Evolutionary conservation across 2,888 invertebrate species (phyloP).

Genomic region (Eretmocerus hayati): DNA sequence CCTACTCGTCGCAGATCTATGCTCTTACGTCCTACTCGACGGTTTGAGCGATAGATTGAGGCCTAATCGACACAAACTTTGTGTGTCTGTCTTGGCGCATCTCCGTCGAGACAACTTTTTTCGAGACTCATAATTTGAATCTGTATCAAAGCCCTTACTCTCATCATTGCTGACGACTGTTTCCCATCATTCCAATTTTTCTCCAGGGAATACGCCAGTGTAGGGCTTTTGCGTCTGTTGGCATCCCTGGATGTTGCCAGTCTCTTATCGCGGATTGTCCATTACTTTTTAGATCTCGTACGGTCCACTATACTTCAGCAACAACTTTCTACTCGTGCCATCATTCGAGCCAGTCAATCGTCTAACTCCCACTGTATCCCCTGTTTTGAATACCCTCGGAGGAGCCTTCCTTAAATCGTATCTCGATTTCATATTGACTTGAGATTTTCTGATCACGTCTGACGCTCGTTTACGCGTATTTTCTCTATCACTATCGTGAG

Average conservation of each 20-base stretch:
- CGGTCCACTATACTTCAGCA: slow-evolving; percentile 23
- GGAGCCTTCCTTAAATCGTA: not conserved
- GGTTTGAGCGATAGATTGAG: too few species aligned
- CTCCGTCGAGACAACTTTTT: too few species aligned
- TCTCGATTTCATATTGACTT: not conserved
- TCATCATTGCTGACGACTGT: not conserved
- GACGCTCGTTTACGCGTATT: not conserved
- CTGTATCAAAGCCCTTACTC: too few species aligned
- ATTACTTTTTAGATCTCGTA: slow-evolving; percentile 21
- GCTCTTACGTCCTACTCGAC: too few species aligned
- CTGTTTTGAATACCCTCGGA: not conserved
- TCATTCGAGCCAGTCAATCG: slow-evolving; percentile 6
- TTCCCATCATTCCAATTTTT: slow-evolving; percentile 7
- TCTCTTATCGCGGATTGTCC: slow-evolving; percentile 20
- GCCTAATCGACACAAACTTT: too few species aligned
- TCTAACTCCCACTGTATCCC: not conserved
- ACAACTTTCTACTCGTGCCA: slow-evolving; percentile 20
- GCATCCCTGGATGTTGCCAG: slow-evolving; percentile 19
- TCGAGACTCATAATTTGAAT: too few species aligned
- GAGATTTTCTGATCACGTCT: not conserved
- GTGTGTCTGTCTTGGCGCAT: too few species aligned
- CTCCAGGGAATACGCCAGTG: slow-evolving; percentile 12
- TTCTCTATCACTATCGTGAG: not conserved
- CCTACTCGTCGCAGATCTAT: too few species aligned
- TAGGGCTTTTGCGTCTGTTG: slow-evolving; percentile 17